Base-by-base conservation (phyloP, 37 sponge, comb jelly and placozoan species). In the Aplysina aerophoba region DNA sequence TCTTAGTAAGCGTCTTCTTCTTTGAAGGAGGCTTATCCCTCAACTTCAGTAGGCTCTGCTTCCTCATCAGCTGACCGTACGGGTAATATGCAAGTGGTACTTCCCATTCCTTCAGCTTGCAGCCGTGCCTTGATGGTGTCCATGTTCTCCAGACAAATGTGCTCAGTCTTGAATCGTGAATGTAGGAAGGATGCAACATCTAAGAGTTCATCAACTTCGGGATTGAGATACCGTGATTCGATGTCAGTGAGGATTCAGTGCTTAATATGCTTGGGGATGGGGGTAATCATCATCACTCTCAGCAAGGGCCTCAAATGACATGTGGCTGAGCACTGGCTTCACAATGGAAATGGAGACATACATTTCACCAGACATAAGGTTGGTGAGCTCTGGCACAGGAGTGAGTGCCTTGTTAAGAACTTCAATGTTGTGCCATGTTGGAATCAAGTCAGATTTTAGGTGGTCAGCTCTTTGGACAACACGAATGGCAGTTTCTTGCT, bases 321-420 rank as follows among this genome's bases (percentile, higher is more conserved):
- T 44, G 59, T 54, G 77, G n/a, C 55, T 22, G 12, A 72, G 21
- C 50, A 85, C 21, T 60, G 85, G 85, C 60, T 27, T 27, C 19
- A 85, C 40, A 59, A 78, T 62, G 1, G 85, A 85, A 55, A 55
- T 55, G 11, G 59, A 37, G 33, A 85, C 62, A 56, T 85, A 85
- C 38, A 55, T 6, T 61, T 85, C 78, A 30, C 60, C 85, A 25
- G 78, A 85, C 85, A 85, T 25, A 20, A 72, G 59, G 34, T 85
- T 78, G 12, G 78, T 74, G 37, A 85, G 74, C 14, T 73, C 85
- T 54, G 59, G 37, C 22, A 85, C 41, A 28, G 77, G 85, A 0
- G 19, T 22, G 0, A 85, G 77, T 34, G 78, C 85, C 0, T 55
- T 61, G 50, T 85, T 85, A 0, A 85, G 78, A 0, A 85, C 85